Base-by-base conservation (phyloP, 2,888 invertebrate genomes). In the Eurytoma californica region DNA sequence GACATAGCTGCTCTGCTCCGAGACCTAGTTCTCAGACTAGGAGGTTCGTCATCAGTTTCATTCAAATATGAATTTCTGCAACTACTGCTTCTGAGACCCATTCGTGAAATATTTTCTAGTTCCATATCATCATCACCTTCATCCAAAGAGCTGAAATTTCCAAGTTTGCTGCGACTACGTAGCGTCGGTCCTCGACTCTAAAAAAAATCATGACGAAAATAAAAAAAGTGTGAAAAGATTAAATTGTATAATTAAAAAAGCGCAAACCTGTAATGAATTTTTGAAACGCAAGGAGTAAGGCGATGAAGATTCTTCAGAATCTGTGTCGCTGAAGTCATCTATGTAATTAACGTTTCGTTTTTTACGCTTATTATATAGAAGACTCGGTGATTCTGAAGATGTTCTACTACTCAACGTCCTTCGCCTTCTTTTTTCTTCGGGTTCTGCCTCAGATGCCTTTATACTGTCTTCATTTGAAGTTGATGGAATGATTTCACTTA, bases 71-170 rank as follows among this genome's bases (percentile, higher is more conserved):
- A 47, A 39, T 39, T 47, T 3, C 16, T 30, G 1, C 12, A 9
- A 63, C 16, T 63, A 39, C 28, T 72, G 30, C 20, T 47, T 7
- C 18, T 58, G 12, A 16, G 18, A 55, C 77, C 74, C 0, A 30
- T 24, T 9, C 49, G 61, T 5, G 78, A 65, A 24, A 75, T 75
- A n/a, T 67, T 63, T 13, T 78, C 75, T 1, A 72, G 75, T n/a
- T 78, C 81, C 63, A 65, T 55, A 20, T 81, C 75, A 49, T 81
- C 63, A 5, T 80, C 80, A 18, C 69, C 73, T 3, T 9, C 14
- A 0, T 74, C 72, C 3, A 28, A 12, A n/a, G 4, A 14, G 13
- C 30, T 47, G n/a, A 16, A 12, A 0, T 39, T 51, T 16, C 67
- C 0, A 1, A 3, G 14, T 61, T 9, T 67, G 16, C 12, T 60